Conservation (phyloP, 2,888 invertebrate species). For the Azorinus chamasolen region DNA sequence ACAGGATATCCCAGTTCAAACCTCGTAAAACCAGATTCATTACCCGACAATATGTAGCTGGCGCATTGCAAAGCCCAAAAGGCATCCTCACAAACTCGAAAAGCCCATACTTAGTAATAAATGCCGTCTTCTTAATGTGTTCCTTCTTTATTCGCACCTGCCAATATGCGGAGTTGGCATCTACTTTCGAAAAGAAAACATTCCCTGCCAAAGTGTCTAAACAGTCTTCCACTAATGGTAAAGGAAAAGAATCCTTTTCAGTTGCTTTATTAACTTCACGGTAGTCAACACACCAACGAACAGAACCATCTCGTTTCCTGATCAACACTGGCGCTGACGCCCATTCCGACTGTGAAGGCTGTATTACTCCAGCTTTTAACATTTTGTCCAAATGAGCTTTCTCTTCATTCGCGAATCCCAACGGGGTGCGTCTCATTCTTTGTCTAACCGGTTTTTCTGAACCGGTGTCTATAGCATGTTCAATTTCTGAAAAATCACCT, state of each 20-base stretch:
- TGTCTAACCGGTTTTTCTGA: constrained; percentile 38
- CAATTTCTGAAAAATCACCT: constrained; percentile 23
- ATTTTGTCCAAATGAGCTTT: constrained; percentile 34
- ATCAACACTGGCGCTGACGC: constrained; percentile 28
- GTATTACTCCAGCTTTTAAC: constrained; percentile 39
- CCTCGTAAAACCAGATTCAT: constrained; percentile 54
- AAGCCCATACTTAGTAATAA: constrained; percentile 58
- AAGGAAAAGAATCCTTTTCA: constrained; percentile 37
- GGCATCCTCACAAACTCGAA: constrained; percentile 58
- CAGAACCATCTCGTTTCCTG: constrained; percentile 9
- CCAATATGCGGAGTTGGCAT: constrained; percentile 54
- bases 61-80: constrained; percentile 62
- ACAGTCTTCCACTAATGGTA: constrained; percentile 44
- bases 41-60: constrained; percentile 46
- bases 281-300: constrained; percentile 43
- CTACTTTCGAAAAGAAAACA: constrained; percentile 44
- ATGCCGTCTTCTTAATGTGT: constrained; percentile 57
- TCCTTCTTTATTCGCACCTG: constrained; percentile 36
- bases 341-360: constrained; percentile 50
- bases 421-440: constrained; percentile 40
- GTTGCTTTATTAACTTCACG: constrained; percentile 35
- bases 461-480: constrained; percentile 42
- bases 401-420: constrained; percentile 39
- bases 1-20: constrained; percentile 48
- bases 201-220: constrained; percentile 44